These are phyloP conservation scores for Papilio machaon DNA, from an alignment of 1,140 invertebrate genomes.

Conservation along the genomic window DNA sequence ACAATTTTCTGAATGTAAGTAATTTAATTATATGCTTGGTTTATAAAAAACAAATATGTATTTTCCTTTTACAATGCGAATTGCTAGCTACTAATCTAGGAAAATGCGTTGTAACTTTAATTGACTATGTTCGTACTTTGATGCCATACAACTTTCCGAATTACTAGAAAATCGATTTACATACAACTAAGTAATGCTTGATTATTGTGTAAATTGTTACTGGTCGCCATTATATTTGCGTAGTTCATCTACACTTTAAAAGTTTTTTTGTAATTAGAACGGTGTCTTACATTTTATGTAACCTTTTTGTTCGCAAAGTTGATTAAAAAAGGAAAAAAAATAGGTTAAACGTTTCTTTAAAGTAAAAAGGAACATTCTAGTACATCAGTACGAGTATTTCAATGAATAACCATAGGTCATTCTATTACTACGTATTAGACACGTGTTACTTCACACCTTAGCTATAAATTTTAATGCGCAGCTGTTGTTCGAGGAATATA, in stretches of 20 bases:
- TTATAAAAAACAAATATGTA: not conserved
- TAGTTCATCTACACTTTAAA: too few relatives aligned
- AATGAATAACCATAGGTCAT: constrained; percentile 29
- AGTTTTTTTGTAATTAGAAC: too few relatives aligned
- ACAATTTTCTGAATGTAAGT: not conserved
- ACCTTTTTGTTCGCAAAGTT: not conserved
- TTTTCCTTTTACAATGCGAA: not conserved
- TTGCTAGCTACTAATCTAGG: not conserved
- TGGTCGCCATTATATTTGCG: too few relatives aligned
- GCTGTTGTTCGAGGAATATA: constrained; percentile 4
- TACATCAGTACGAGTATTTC: not conserved
- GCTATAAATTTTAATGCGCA: constrained; percentile 27
- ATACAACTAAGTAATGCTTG: not conserved
- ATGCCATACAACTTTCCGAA: not conserved
- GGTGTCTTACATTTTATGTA: too few relatives aligned
- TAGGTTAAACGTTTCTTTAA: not conserved
- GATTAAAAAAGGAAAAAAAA: not conserved
- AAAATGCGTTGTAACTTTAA: not conserved
- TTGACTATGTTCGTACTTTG: not conserved
- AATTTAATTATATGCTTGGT: not conserved
- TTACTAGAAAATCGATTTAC: not conserved
- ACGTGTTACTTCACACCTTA: constrained; percentile 31
- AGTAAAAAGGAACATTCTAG: not conserved
- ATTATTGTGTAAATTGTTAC: not conserved
- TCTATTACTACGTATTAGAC: constrained; percentile 32